Evolutionary conservation across 2,888 invertebrate genomes (phyloP).

Genomic region (Dryococelus australis): DNA sequence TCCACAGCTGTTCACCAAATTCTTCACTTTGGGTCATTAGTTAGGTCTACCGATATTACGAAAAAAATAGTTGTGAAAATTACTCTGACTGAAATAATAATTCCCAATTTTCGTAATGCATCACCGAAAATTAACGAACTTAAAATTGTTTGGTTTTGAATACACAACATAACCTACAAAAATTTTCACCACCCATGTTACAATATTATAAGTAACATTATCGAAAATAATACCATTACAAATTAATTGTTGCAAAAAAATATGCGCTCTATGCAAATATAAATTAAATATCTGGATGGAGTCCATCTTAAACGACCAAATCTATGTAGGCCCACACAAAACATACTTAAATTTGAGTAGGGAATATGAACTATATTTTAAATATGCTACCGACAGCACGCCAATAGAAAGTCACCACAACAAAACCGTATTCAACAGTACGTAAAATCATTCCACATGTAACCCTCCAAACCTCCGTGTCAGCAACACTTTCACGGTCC

Average conservation of each 20-base stretch:
- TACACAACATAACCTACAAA: conserved; percentile 8
- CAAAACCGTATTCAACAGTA: no score
- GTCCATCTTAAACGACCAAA: not conserved
- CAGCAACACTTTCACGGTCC: no score
- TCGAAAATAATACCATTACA: not conserved
- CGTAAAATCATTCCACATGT: no score
- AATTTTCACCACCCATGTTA: not conserved
- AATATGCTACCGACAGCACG: not conserved
- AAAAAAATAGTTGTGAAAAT: not conserved
- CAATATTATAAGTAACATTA: not conserved
- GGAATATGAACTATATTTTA: not conserved
- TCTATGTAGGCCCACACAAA: not conserved
- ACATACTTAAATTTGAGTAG: not conserved
- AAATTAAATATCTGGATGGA: not conserved
- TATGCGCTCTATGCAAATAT: not conserved
- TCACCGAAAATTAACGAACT: not conserved
- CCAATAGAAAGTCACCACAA: not conserved
- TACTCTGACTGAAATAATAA: no score
- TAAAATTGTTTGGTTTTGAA: not conserved
- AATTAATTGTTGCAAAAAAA: not conserved
- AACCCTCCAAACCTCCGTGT: no score
- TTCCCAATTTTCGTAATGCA: not conserved
- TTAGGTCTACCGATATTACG: not conserved
- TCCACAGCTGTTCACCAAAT: not conserved
- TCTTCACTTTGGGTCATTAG: not conserved